Base-by-base conservation (phyloP, 2,888 invertebrate species). In the Watsonalla binaria region DNA sequence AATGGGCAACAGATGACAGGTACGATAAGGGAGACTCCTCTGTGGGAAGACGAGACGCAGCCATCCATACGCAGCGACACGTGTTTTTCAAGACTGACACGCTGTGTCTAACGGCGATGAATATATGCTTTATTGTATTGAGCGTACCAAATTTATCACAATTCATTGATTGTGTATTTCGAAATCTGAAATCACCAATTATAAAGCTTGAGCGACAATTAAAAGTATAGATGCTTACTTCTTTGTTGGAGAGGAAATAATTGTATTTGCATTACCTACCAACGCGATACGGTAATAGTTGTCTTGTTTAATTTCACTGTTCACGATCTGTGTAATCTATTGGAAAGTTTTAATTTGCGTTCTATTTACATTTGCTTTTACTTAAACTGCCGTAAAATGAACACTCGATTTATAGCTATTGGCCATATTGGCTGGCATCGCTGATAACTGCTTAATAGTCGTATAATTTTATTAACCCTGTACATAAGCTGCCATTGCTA, bases 1-100 rank as follows among this genome's bases (percentile, higher is more conserved):
- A 84, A 86, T 86, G 77, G 82, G 70, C 73, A 69, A 61, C 66
- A 82, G 85, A 87, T 87, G 87, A 86, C 86, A 86, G 84, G 71
- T 61, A 57, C 63, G 86, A 85, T 84, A 85, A 75, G 68, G 62
- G 59, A 54, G 66, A 51, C 61, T 58, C 51, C 51, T 53, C 46
- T 58, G 61, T 56, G 58, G 59, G 63, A 58, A 61, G 58, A 61
- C 64, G 65, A 68, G 70, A 62, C 66, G 60, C 59, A 62, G 49
- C 15, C 37, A 11, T 37, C 49, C 14, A 49, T 33, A 11, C 14
- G 39, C 14, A 49, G 9, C 11, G 42, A 11, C 42, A 42, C 42
- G 42, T 42, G 42, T 42, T 42, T 11, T 11, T 11, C 8, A 42
- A 11, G 11, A 11, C 11, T 11, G 11, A 42, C 9, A 42, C 42